These are phyloP conservation scores for Protosalanx chinensis DNA, from an alignment of 2,797 vertebrate species.

Conservation along the genomic window DNA sequence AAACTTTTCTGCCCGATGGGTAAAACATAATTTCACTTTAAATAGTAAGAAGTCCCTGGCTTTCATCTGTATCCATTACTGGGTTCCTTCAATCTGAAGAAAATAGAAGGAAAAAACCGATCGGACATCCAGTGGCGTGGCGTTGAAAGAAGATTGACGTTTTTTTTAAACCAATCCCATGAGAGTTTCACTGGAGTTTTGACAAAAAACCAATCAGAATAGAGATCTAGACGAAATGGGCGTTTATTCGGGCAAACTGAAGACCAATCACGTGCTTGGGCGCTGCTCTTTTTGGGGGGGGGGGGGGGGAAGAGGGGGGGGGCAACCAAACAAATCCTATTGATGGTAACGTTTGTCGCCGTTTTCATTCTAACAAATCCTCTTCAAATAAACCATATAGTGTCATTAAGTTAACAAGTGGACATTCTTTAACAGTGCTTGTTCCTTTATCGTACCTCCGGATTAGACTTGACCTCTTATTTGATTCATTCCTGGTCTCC, in stretches of 20 bases:
- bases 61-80: slow-evolving; percentile 24
- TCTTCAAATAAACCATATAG: not conserved
- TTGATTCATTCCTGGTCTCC: no score
- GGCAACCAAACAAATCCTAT: slow-evolving; percentile 7
- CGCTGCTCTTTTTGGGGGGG: not conserved
- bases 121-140: slow-evolving; percentile 3
- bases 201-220: slow-evolving; percentile 23
- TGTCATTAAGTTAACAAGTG: no score
- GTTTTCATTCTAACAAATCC: not conserved
- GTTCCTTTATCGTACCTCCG: not conserved
- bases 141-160: slow-evolving; percentile 33
- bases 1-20: slow-evolving; percentile 7
- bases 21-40: slow-evolving; percentile 21
- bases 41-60: slow-evolving; percentile 16
- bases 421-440: no score
- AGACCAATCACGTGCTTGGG: slow-evolving; percentile 5
- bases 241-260: slow-evolving; percentile 11
- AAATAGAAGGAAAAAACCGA: slow-evolving; percentile 1
- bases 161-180: slow-evolving; percentile 25
- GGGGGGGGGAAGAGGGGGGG: no score
- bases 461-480: not conserved
- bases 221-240: slow-evolving; percentile 15
- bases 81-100: slow-evolving; percentile 1
- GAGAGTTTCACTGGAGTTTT: not conserved
- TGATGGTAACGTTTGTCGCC: not conserved